These are phyloP conservation scores for Teinopalpus imperialis DNA, from an alignment of 2,888 invertebrate genomes.

Conservation along the genomic window DNA sequence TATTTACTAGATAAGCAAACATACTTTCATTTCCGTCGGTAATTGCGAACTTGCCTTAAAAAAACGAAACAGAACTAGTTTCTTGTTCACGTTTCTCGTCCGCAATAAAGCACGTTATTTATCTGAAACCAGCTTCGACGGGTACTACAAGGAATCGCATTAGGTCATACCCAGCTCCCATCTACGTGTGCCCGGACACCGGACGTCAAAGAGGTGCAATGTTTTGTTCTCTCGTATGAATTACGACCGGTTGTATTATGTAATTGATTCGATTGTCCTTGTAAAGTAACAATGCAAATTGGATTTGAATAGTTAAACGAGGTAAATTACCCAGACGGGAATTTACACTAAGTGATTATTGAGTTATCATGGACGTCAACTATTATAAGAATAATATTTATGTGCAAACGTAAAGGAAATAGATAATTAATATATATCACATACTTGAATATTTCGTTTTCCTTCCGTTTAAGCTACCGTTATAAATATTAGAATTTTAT, in stretches of 20 bases:
- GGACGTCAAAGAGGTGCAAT: slow-evolving; percentile 1
- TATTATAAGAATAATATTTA: too few species aligned
- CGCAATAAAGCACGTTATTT: slow-evolving; percentile 33
- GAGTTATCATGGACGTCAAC: too few species aligned
- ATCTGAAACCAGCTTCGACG: slow-evolving; percentile 29
- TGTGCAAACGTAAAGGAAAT: too few species aligned
- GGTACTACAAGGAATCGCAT: slow-evolving; percentile 25
- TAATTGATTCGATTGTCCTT: too few species aligned
- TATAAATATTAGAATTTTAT: too few species aligned
- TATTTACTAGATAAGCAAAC: slow-evolving; percentile 7
- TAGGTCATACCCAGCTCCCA: slow-evolving; percentile 22
- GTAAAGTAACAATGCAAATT: too few species aligned
- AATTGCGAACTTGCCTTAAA: slow-evolving; percentile 33
- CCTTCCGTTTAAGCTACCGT: too few species aligned
- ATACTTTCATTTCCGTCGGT: slow-evolving; percentile 28
- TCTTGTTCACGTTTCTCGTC: slow-evolving; percentile 34
- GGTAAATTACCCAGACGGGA: too few species aligned
- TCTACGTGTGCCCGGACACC: slow-evolving; percentile 4
- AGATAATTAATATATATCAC: too few species aligned
- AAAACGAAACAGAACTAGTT: slow-evolving; percentile 33
- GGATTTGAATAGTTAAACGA: too few species aligned
- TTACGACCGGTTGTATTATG: background rate
- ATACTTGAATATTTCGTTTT: too few species aligned
- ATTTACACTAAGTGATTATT: too few species aligned
- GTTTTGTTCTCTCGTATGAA: slow-evolving; percentile 4